phyloP scores from a whole-genome alignment of 2,797 vertebrate genomes.

The Leucoraja ocellata region DNA sequence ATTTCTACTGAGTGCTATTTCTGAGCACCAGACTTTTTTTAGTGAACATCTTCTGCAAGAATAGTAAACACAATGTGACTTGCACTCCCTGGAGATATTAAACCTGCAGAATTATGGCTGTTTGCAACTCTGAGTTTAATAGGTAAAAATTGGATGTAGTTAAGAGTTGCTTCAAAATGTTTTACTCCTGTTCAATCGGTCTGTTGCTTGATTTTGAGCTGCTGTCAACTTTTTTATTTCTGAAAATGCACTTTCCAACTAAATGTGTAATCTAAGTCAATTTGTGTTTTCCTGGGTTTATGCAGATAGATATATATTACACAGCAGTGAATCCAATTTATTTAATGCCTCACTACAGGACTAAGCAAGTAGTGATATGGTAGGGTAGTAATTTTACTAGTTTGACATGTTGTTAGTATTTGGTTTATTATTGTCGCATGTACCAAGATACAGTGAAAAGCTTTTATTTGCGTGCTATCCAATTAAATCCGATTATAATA shows the following conservation, averaged over 20 bases:
- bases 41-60: conserved; percentile 6
- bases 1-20: conserved; percentile 10
- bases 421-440: too few relatives aligned
- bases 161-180: not conserved
- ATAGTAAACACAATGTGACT: conserved; percentile 3
- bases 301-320: not conserved
- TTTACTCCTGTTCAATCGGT: not conserved
- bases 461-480: too few relatives aligned
- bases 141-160: not conserved
- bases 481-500: too few relatives aligned
- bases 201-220: too few relatives aligned
- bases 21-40: not conserved
- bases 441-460: too few relatives aligned
- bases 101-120: conserved; percentile 16
- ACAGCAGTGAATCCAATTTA: not conserved
- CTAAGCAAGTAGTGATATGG: not conserved
- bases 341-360: not conserved
- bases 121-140: not conserved
- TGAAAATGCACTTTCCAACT: conserved; percentile 15
- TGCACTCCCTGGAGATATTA: conserved; percentile 19
- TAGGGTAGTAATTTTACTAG: not conserved
- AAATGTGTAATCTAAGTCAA: not conserved
- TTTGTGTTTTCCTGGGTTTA: not conserved
- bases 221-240: not conserved
- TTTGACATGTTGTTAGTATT: not conserved